Base-by-base conservation (phyloP, 2,797 vertebrate genomes). In the Crenuchus spilurus region DNA sequence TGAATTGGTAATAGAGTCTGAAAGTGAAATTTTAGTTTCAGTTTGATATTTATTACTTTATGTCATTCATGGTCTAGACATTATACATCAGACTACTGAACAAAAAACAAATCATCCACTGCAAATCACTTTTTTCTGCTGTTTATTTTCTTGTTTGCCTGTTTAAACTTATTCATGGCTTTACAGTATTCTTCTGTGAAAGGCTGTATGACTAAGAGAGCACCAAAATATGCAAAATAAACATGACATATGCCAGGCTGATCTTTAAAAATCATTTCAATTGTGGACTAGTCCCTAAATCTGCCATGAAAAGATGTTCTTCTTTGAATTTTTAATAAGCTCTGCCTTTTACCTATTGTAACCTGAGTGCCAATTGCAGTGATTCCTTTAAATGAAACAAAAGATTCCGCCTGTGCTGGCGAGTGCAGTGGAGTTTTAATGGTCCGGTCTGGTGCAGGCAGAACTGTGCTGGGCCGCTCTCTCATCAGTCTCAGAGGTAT, bases 401-500 rank as follows among this genome's bases (percentile, higher is more conserved):
- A 64, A 70, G 49, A 33, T 22, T 22, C 31, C 30, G 48, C 49
- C 7, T 66, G 54, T 39, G 54, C 35, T 51, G 48, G 39, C 48
- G 31, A 55, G 58, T 46, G 35, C 26, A 37, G 48, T 75, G n/a
- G 33, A 30, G 54, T 63, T 76, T 77, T 82, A 78, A 33, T 76
- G 52, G 67, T 44, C 10, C 14, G 66, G 39, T 41, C 57, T 74
- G 77, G 73, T 42, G 55, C 55, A 61, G 8, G 54, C 67, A 58
- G 26, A 73, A 63, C 49, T 41, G 49, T 24, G 11, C 46, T 48
- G 24, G 75, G 61, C 73, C 28, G 41, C 51, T 78, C 71, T 72
- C 63, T 78, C 77, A 74, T 82, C 80, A 79, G 72, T 33, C 76
- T 62, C 75, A 54, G 65, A 64, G 77, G 78, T 75, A 46, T 80